Evolutionary conservation across 2,888 invertebrate species (phyloP).

Genomic region (Sussaba pulchella): DNA sequence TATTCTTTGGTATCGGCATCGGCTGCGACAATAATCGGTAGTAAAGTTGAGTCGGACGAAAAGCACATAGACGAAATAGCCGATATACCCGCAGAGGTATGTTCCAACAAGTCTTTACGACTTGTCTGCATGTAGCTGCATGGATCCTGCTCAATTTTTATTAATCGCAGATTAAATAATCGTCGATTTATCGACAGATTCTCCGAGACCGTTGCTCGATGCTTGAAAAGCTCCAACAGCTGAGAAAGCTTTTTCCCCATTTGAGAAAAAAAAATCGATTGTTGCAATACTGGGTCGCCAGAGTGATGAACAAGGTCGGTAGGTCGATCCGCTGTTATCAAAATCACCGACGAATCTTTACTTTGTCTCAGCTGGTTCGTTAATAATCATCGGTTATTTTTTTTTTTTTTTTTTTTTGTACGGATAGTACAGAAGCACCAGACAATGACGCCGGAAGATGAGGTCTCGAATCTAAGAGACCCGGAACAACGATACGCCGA

Average conservation of each 20-base stretch:
- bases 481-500: conserved; percentile 68
- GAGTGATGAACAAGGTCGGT: conserved; percentile 65
- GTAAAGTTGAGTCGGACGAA: conserved; percentile 66
- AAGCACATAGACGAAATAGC: conserved; percentile 52
- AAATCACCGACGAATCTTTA: not conserved
- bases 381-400: conserved; percentile 24
- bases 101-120: conserved; percentile 71
- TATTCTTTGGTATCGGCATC: conserved; percentile 50
- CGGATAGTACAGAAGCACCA: conserved; percentile 67
- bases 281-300: conserved; percentile 68
- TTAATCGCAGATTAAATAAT: too few species aligned
- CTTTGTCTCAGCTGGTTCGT: not conserved
- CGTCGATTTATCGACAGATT: conserved; percentile 68
- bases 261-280: conserved; percentile 70
- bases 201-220: conserved; percentile 68
- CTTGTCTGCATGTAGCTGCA: too few species aligned
- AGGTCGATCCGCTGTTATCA: conserved; percentile 51
- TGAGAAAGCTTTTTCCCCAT: conserved; percentile 59
- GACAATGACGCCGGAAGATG: conserved; percentile 64
- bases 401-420: not conserved
- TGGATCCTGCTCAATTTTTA: too few species aligned
- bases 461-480: conserved; percentile 48
- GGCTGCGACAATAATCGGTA: conserved; percentile 55
- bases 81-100: conserved; percentile 75
- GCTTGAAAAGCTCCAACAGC: conserved; percentile 67